These are phyloP conservation scores for Cetoscarus ocellatus DNA, from an alignment of 2,797 vertebrate genomes.

Conservation along the genomic window DNA sequence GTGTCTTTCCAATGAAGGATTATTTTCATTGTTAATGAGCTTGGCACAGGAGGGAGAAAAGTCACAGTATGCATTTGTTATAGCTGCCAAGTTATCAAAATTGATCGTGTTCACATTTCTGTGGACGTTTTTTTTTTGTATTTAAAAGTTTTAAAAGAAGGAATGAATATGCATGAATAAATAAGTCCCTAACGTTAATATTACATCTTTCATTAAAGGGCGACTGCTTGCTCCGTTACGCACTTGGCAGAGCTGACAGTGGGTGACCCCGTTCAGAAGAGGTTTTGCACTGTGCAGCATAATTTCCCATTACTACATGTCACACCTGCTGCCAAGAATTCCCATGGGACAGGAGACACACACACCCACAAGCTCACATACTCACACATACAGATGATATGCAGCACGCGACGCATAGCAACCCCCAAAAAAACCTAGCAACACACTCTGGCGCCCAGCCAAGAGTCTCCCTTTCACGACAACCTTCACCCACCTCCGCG, in stretches of 20 bases:
- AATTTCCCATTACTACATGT: conserved; percentile 86
- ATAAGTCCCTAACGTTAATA: conserved; percentile 61
- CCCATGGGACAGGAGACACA: conserved; percentile 67
- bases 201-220: conserved; percentile 81
- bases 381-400: conserved; percentile 59
- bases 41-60: conserved; percentile 20
- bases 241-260: conserved; percentile 76
- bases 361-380: conserved; percentile 41
- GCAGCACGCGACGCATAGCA: conserved; percentile 61
- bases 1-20: conserved; percentile 53
- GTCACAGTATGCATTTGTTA: conserved; percentile 14
- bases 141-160: conserved; percentile 46
- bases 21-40: conserved; percentile 55
- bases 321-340: conserved; percentile 81
- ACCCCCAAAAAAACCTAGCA: conserved; percentile 59
- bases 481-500: conserved; percentile 80
- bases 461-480: conserved; percentile 75
- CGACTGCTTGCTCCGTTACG: conserved; percentile 70
- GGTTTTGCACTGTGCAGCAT: conserved; percentile 82
- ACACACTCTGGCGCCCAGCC: conserved; percentile 72
- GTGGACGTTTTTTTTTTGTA: conserved; percentile 50
- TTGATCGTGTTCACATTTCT: conserved; percentile 45
- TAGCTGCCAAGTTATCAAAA: conserved; percentile 51
- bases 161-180: conserved; percentile 73
- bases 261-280: conserved; percentile 79